These are phyloP conservation scores for Epizoanthus rinbou DNA, from an alignment of 92 coral and sea anemone genomes.

Conservation along the genomic window DNA sequence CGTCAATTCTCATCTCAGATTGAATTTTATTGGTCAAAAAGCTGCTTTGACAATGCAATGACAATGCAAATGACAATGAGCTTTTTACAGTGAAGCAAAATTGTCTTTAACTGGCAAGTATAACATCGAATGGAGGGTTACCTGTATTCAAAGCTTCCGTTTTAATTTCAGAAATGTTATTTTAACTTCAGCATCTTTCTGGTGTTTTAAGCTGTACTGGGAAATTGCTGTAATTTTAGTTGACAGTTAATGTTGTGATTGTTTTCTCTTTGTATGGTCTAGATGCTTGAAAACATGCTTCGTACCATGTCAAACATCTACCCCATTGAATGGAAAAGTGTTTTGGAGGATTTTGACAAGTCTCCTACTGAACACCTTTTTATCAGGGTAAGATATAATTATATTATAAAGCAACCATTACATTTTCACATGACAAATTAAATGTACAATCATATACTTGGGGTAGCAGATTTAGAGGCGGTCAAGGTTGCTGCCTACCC, in stretches of 20 bases:
- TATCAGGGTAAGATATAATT: conserved; percentile 74
- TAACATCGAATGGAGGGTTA: too few relatives aligned
- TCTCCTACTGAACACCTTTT: conserved; percentile 90
- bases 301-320: conserved; percentile 85
- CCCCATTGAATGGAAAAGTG: conserved; percentile 94
- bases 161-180: neutral
- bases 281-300: conserved; percentile 89
- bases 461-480: neutral
- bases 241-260: neutral
- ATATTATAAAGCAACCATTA: neutral
- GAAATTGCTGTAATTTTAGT: neutral
- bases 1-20: too few relatives aligned
- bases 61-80: too few relatives aligned
- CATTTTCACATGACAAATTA: neutral
- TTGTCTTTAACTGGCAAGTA: too few relatives aligned
- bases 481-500: too few relatives aligned
- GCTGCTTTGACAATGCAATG: too few relatives aligned
- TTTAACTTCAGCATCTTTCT: neutral
- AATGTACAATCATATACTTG: neutral
- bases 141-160: too few relatives aligned
- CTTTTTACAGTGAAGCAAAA: too few relatives aligned
- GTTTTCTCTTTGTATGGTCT: neutral
- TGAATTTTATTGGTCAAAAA: too few relatives aligned
- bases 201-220: too few relatives aligned
- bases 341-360: conserved; percentile 79